Evolutionary conservation across 2,797 vertebrate species (phyloP).

Genomic region (Denticeps clupeoides): DNA sequence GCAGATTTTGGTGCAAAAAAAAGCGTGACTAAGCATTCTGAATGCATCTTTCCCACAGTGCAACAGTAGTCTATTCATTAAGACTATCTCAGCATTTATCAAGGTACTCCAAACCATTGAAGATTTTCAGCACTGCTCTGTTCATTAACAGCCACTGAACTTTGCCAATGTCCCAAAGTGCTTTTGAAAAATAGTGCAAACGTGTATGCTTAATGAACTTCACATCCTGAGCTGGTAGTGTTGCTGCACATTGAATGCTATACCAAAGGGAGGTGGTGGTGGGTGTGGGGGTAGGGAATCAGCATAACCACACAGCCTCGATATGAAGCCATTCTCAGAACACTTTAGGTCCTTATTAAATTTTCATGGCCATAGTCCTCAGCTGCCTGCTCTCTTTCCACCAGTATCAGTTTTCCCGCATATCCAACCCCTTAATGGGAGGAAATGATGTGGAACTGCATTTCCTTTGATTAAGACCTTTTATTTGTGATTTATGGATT

Average conservation of each 20-base stretch:
- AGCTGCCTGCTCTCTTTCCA: conserved; percentile 42
- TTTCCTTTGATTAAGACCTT: conserved; percentile 52
- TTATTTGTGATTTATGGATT: conserved; percentile 51
- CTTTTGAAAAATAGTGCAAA: conserved; percentile 33
- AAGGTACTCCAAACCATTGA: conserved; percentile 16
- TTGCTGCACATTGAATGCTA: neutral
- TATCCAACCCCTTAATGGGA: conserved; percentile 37
- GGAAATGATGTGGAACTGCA: conserved; percentile 45
- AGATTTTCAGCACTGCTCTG: conserved; percentile 1
- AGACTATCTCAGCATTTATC: conserved; percentile 8
- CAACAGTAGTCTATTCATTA: no score
- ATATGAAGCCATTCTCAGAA: conserved; percentile 31
- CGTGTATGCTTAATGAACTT: conserved; percentile 42
- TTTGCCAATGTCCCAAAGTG: conserved; percentile 37
- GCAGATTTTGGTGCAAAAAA: no score
- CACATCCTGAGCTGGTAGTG: neutral
- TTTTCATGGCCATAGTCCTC: conserved; percentile 55
- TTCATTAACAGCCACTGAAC: conserved; percentile 37
- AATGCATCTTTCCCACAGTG: no score
- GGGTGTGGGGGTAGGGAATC: neutral
- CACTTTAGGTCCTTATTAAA: conserved; percentile 51
- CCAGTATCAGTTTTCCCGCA: conserved; percentile 43
- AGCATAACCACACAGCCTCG: neutral
- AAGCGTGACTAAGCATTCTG: no score
- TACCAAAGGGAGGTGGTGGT: conserved; percentile 21